Base-by-base conservation (phyloP, 1,140 invertebrate species). In the Himalopsyche phryganea region DNA sequence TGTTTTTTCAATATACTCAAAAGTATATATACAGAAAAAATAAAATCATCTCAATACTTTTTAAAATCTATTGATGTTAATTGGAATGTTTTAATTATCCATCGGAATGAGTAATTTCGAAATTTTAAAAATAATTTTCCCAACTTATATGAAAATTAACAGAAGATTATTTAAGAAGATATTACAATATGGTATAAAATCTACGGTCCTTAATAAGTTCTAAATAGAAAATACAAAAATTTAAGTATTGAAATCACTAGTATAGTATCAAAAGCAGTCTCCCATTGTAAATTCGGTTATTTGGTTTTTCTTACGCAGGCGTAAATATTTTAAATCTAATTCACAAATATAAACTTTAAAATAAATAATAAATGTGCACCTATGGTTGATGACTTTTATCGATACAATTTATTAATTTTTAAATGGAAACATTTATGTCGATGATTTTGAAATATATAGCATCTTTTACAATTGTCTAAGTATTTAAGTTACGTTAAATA, bases 241-340 rank as follows among this genome's bases (percentile, higher is more conserved):
- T 53, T 57, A 52, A 46, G 50, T n/a, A 48, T 57, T 14, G 49
- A 51, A 45, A 44, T 41, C 15, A 20, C 11, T 14, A 42, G 50
- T 60, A 41, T 47, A 55, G 51, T 63, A 60, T 63, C 53, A 63
- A 60, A 63, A 63, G 61, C 61, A 63, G 61, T 63, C 61, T 63
- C 58, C 53, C 49, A 52, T 63, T 41, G 45, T 63, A 63, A 63
- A 63, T 63, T 63, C 61, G 61, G 58, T 60, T 60, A 63, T 51
- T 63, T 52, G 40, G 51, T 58, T 38, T 45, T 55, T 47, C 50
- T 61, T 42, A 50, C 56, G 60, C 56, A 63, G 61, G 61, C 56
- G 46, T 48, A 36, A 42, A 46, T 55, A 55, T 46, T 40, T 40
- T 40, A n/a, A 3, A 40, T 40, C 11, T 40, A 40, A 40, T 15